Percentiles rank a stretch among this genome's conserved stretches.
Evolutionary conservation across 2,888 invertebrate species (phyloP).

Genomic region (Cistogaster globosa): DNA sequence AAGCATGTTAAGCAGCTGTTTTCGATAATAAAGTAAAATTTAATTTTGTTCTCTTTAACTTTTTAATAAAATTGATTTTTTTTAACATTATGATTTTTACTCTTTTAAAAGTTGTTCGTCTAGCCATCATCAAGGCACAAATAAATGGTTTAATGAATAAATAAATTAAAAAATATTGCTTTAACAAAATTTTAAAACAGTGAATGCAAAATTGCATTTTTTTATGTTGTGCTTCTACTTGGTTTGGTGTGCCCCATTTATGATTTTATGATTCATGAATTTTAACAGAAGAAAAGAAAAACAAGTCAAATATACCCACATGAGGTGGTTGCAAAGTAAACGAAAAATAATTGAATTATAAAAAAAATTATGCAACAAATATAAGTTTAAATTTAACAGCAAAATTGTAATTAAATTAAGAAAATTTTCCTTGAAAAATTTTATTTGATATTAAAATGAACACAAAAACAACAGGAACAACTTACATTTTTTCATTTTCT

Average conservation of each 20-base stretch:
- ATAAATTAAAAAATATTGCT: background rate
- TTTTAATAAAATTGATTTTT: background rate
- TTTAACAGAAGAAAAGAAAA: background rate
- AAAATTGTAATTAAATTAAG: background rate
- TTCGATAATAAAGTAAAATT: too few species aligned
- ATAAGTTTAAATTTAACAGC: background rate
- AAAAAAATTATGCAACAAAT: background rate
- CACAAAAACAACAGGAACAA: too few species aligned
- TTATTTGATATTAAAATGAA: too few species aligned
- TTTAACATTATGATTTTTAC: background rate
- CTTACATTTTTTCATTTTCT: too few species aligned
- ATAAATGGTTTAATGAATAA: background rate
- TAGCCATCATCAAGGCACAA: too few species aligned
- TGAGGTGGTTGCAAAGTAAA: constrained; percentile 24
- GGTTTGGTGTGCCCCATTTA: constrained; percentile 21
- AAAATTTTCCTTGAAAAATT: background rate
- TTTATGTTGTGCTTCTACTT: constrained; percentile 18
- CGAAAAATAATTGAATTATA: constrained; percentile 7
- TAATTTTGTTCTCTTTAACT: too few species aligned
- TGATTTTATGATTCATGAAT: constrained; percentile 61
- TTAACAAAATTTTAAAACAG: constrained; percentile 13
- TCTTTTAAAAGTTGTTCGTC: too few species aligned
- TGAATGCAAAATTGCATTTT: constrained; percentile 3
- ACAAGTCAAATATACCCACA: background rate
- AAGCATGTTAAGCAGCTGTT: too few species aligned